These are phyloP conservation scores for Gymnocypris eckloni DNA, from an alignment of 2,797 vertebrate species.

Conservation along the genomic window DNA sequence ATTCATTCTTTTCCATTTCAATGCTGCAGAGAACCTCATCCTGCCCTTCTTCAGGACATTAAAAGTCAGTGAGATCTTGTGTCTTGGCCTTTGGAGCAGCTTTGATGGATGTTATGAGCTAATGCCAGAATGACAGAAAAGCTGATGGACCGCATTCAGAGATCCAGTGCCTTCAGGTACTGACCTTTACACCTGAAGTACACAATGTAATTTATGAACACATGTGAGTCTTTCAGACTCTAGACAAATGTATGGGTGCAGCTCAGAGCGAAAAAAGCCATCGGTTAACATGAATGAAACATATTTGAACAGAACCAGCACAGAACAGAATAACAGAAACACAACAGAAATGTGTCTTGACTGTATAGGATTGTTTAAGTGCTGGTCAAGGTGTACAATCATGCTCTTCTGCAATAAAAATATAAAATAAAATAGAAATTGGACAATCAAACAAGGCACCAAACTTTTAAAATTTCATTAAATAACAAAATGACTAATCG, in stretches of 20 bases:
- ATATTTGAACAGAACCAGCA: background rate
- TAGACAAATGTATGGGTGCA: background rate
- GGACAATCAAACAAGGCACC: too few relatives aligned
- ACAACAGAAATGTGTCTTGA: background rate
- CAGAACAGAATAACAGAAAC: background rate
- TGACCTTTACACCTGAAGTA: conserved; percentile 41
- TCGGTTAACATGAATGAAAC: background rate
- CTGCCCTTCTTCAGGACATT: conserved; percentile 30
- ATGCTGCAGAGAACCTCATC: background rate
- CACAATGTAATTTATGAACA: conserved; percentile 29
- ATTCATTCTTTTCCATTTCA: background rate
- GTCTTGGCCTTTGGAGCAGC: conserved; percentile 38
- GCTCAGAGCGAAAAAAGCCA: background rate
- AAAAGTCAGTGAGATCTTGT: conserved; percentile 29
- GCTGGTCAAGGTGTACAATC: background rate
- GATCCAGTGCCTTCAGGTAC: conserved; percentile 25
- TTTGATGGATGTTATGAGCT: conserved; percentile 42
- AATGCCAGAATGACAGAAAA: conserved; percentile 34
- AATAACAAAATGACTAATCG: background rate
- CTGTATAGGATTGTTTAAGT: background rate
- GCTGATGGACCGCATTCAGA: conserved; percentile 30
- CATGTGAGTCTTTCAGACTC: conserved; percentile 1
- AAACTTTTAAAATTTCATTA: too few relatives aligned
- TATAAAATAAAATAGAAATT: too few relatives aligned
- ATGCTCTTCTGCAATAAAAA: background rate